These are phyloP conservation scores for Microctenopoma lineatum DNA, from an alignment of 2,797 vertebrate genomes.

Conservation along the genomic window DNA sequence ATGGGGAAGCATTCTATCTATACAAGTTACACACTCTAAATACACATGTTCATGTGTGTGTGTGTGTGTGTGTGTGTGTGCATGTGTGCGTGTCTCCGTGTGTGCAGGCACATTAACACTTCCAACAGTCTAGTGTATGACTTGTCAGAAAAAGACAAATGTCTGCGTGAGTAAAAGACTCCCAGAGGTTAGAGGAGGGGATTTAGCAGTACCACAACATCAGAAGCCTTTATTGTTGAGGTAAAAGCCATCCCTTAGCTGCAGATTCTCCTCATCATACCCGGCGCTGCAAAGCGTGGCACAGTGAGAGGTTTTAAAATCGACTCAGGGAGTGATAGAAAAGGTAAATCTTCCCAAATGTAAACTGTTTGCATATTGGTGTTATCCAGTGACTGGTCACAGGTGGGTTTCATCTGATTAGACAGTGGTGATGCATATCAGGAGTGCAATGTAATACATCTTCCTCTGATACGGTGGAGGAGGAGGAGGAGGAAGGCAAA, in stretches of 20 bases:
- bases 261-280: slow-evolving; percentile 68
- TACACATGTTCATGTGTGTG: slow-evolving; percentile 30
- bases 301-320: slow-evolving; percentile 58
- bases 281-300: slow-evolving; percentile 43
- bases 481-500: slow-evolving; percentile 34
- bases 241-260: slow-evolving; percentile 72
- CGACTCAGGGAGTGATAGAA: slow-evolving; percentile 52
- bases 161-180: slow-evolving; percentile 80
- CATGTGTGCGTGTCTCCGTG: slow-evolving; percentile 37
- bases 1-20: slow-evolving; percentile 55
- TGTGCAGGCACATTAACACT: slow-evolving; percentile 68
- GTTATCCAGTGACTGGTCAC: slow-evolving; percentile 70
- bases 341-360: slow-evolving; percentile 58
- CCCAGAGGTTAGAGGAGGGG: slow-evolving; percentile 66
- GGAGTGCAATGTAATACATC: slow-evolving; percentile 69
- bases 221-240: slow-evolving; percentile 69
- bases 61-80: slow-evolving; percentile 40
- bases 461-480: slow-evolving; percentile 55
- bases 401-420: slow-evolving; percentile 80
- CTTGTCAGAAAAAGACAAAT: slow-evolving; percentile 84
- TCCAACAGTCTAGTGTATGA: slow-evolving; percentile 68
- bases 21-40: slow-evolving; percentile 39
- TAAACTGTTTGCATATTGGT: slow-evolving; percentile 74
- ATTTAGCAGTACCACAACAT: slow-evolving; percentile 68
- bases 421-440: slow-evolving; percentile 74